These are phyloP conservation scores for Heliothis virescens DNA, from an alignment of 1,140 invertebrate species.

Conservation along the genomic window DNA sequence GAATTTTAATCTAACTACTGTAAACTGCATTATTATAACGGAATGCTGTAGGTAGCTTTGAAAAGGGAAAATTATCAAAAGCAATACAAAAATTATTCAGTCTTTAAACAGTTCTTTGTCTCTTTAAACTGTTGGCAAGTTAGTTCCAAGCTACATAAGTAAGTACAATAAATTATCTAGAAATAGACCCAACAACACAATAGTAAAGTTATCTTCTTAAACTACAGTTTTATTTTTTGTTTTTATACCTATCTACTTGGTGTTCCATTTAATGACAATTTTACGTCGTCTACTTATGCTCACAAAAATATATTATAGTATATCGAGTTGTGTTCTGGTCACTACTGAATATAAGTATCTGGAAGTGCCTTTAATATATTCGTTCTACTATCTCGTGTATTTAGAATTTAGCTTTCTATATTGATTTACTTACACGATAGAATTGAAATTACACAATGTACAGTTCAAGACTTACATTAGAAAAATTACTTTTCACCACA, in stretches of 20 bases:
- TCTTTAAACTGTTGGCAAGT: neutral
- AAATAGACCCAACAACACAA: conserved; percentile 26
- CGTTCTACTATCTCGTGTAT: conserved; percentile 60
- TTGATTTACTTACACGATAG: conserved; percentile 48
- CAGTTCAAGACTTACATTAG: conserved; percentile 21
- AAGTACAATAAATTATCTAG: conserved; percentile 16
- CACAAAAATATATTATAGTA: conserved; percentile 53
- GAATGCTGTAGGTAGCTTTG: neutral
- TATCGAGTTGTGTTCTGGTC: conserved; percentile 20
- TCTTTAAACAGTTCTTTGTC: conserved; percentile 36
- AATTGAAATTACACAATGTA: conserved; percentile 43
- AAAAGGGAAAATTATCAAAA: conserved; percentile 3
- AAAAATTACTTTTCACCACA: conserved; percentile 18
- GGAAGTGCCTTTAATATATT: conserved; percentile 24
- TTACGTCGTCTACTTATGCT: conserved; percentile 41
- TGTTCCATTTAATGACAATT: conserved; percentile 48
- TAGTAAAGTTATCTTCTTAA: conserved; percentile 24
- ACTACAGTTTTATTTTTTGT: conserved; percentile 26
- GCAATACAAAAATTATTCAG: conserved; percentile 38
- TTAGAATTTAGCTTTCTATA: conserved; percentile 74
- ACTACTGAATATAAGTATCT: conserved; percentile 30
- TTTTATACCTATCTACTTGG: conserved; percentile 56
- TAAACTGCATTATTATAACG: neutral
- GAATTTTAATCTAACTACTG: neutral
- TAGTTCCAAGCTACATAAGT: neutral